Evolutionary conservation across 1,140 invertebrate genomes (phyloP).

Genomic region (Meloidogyne hapla): DNA sequence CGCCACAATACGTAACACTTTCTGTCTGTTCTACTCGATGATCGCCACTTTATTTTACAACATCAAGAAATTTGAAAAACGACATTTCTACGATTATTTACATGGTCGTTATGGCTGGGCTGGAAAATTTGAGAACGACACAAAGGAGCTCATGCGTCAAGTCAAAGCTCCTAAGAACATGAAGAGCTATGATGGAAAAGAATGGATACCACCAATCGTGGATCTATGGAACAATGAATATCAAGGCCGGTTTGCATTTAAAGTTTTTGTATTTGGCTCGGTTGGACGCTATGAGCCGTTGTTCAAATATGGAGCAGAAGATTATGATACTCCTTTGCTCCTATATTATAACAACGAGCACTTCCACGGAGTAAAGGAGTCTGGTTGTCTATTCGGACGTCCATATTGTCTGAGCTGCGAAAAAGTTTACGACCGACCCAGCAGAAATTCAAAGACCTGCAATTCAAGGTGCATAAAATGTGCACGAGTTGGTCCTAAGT

Average conservation of each 20-base stretch:
- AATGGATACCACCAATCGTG: background rate
- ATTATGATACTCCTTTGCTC: background rate
- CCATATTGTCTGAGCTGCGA: constrained; percentile 3
- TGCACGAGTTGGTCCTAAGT: background rate
- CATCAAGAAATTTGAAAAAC: background rate
- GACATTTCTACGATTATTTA: background rate
- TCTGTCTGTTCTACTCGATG: background rate
- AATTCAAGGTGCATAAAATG: background rate
- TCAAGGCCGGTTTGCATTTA: background rate
- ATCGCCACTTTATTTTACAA: background rate
- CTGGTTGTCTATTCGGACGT: background rate
- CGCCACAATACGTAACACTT: too few species aligned
- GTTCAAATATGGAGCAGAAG: background rate
- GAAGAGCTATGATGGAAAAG: background rate
- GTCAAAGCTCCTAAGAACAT: background rate
- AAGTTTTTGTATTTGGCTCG: constrained; percentile 4
- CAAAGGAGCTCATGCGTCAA: background rate
- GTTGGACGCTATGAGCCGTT: background rate
- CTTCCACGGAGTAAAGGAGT: constrained; percentile 5
- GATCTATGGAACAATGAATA: constrained; percentile 7
- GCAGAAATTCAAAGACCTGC: background rate
- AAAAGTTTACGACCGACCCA: background rate
- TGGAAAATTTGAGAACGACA: background rate
- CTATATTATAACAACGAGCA: background rate
- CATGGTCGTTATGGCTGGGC: background rate